A percentile compares a stretch with the other conserved stretches of the same genome.
Evolutionary conservation across 2,113 vertebrate genomes (phyloP).

Genomic region (Oostethus manadensis): DNA sequence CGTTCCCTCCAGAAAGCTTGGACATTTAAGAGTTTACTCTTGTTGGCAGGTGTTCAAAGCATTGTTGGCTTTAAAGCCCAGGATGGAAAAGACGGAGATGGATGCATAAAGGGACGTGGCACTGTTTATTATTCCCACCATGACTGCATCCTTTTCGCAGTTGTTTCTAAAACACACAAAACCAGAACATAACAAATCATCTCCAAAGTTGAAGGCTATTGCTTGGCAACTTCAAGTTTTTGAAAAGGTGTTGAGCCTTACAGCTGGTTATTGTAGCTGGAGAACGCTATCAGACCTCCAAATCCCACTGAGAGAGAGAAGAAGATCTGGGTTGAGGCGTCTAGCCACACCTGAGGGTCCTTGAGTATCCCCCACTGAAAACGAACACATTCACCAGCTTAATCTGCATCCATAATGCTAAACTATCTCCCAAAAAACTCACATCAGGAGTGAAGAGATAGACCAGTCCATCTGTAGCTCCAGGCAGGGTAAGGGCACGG

Average conservation of each 20-base stretch:
- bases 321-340: constrained; percentile 91
- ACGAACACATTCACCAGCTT: not conserved
- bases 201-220: too few relatives aligned
- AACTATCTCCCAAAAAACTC: constrained; percentile 24
- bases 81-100: constrained; percentile 82
- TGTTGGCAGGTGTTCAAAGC: constrained; percentile 71
- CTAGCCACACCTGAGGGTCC: constrained; percentile 86
- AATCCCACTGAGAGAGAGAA: constrained; percentile 88
- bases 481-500: constrained; percentile 81
- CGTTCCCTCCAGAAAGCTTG: not conserved
- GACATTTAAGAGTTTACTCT: constrained; percentile 52
- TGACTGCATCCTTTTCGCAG: constrained; percentile 82
- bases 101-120: constrained; percentile 85
- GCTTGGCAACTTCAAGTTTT: too few relatives aligned
- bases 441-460: constrained; percentile 91
- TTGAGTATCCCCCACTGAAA: constrained; percentile 76
- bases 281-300: constrained; percentile 86
- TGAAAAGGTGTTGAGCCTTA: constrained; percentile 42
- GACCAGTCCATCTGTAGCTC: constrained; percentile 75
- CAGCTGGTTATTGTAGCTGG: constrained; percentile 86
- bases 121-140: constrained; percentile 84
- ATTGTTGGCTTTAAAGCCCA: constrained; percentile 88
- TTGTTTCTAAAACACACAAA: constrained; percentile 76
- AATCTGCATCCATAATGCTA: too few relatives aligned
- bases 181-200: not conserved